Percentiles rank a stretch among this genome's conserved stretches.
These are phyloP conservation scores for Apaloderma vittatum DNA, from an alignment of 2,113 vertebrate genomes.

Conservation along the genomic window DNA sequence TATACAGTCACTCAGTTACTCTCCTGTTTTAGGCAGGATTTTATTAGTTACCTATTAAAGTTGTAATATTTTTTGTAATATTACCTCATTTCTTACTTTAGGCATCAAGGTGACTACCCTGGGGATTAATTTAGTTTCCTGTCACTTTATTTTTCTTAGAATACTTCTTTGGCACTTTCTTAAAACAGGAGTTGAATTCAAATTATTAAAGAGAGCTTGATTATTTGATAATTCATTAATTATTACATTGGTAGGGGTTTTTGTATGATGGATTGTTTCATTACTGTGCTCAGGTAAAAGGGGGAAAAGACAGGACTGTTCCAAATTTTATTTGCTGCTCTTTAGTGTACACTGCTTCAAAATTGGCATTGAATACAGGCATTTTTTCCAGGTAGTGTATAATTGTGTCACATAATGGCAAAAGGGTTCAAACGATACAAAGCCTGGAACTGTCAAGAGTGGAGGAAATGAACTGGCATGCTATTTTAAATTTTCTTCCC, in stretches of 20 bases:
- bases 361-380: not conserved
- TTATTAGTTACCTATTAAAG: not conserved
- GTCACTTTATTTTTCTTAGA: not conserved
- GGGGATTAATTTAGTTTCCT: not conserved
- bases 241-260: not conserved
- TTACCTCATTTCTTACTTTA: not conserved
- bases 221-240: not conserved
- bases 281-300: not conserved
- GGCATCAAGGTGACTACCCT: not conserved
- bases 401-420: not conserved
- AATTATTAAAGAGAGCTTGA: not conserved
- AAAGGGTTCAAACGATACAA: not conserved
- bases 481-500: not conserved
- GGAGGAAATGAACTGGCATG: not conserved
- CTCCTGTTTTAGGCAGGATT: not conserved
- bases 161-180: not conserved
- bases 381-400: not conserved
- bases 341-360: not conserved
- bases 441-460: conserved; percentile 20
- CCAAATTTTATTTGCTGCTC: not conserved
- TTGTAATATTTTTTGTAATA: not conserved
- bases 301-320: not conserved
- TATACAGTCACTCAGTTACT: not conserved
- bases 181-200: not conserved
- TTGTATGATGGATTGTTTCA: not conserved